A percentile compares a stretch with the other conserved stretches of the same genome.
These are phyloP conservation scores for Macrosoma leucophasiata DNA, from an alignment of 2,888 invertebrate species.

Conservation along the genomic window DNA sequence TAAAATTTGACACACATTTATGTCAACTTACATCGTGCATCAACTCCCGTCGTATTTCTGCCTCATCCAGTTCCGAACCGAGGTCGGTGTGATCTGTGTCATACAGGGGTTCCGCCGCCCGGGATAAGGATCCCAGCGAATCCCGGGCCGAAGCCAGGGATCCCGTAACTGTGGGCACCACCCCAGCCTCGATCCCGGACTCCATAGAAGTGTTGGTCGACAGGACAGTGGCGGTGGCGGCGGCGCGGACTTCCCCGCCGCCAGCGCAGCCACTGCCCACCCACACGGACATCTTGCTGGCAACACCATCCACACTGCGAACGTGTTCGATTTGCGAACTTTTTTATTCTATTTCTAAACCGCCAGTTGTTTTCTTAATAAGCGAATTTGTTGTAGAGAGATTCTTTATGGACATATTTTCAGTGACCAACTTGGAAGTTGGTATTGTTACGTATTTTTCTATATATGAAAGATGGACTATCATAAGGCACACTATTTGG, in stretches of 20 bases:
- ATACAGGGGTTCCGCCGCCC: constrained; percentile 79
- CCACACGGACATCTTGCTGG: constrained; percentile 65
- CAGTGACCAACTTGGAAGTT: too few species aligned
- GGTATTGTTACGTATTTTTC: too few species aligned
- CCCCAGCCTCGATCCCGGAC: constrained; percentile 80
- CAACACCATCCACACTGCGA: constrained; percentile 63
- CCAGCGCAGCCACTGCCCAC: constrained; percentile 61
- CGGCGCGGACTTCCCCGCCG: constrained; percentile 45
- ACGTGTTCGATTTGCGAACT: too few species aligned
- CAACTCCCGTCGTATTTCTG: constrained; percentile 83
- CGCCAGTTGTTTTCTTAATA: too few species aligned
- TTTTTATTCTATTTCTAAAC: too few species aligned
- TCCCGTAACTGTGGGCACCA: constrained; percentile 83
- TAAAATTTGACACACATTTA: too few species aligned
- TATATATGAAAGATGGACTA: too few species aligned
- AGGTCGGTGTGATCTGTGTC: constrained; percentile 89
- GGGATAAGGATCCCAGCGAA: constrained; percentile 76
- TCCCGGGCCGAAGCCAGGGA: constrained; percentile 75
- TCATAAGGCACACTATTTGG: constrained; percentile 52
- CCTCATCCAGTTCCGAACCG: constrained; percentile 86
- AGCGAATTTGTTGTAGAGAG: too few species aligned
- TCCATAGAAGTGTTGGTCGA: constrained; percentile 75
- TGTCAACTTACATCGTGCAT: constrained; percentile 89
- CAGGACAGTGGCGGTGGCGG: constrained; percentile 56
- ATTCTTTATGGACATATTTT: too few species aligned